Evolutionary conservation across 2,113 vertebrate species (phyloP).

Genomic region (Neomonachus schauinslandi): DNA sequence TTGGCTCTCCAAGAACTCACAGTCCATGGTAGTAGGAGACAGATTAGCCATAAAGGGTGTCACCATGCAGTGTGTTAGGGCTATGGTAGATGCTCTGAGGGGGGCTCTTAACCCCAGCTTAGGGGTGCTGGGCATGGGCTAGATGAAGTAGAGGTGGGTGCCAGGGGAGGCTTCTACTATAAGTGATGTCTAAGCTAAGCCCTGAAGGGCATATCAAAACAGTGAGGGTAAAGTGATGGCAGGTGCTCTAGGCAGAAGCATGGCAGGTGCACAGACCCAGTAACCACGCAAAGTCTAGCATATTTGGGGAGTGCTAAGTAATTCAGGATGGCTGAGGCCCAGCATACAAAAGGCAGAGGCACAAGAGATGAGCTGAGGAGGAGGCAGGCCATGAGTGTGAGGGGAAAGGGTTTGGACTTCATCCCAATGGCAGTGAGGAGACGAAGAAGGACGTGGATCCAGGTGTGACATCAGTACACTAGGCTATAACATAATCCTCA

Average conservation of each 20-base stretch:
- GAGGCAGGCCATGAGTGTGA: background rate
- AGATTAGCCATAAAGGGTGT: background rate
- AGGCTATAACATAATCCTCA: fast-evolving
- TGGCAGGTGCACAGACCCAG: background rate
- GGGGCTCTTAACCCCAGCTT: background rate
- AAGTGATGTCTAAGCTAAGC: background rate
- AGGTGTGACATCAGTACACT: fast-evolving
- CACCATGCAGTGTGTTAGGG: background rate
- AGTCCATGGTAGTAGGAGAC: background rate
- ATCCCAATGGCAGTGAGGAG: background rate
- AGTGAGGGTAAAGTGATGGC: background rate
- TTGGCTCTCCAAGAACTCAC: background rate
- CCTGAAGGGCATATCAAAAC: background rate
- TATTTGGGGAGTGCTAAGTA: background rate
- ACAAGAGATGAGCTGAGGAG: background rate
- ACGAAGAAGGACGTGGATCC: background rate
- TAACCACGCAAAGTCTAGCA: background rate
- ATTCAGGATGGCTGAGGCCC: background rate
- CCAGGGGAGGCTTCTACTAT: background rate
- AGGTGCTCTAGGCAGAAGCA: background rate
- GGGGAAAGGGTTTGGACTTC: background rate
- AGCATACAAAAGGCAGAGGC: background rate
- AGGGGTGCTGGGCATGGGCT: background rate
- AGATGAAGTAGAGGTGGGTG: background rate
- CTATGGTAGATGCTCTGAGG: background rate